Evolutionary conservation across 1,140 invertebrate species (phyloP), one percentile per base, ranked within the genome.

Genomic region (Ceratitis capitata): DNA sequence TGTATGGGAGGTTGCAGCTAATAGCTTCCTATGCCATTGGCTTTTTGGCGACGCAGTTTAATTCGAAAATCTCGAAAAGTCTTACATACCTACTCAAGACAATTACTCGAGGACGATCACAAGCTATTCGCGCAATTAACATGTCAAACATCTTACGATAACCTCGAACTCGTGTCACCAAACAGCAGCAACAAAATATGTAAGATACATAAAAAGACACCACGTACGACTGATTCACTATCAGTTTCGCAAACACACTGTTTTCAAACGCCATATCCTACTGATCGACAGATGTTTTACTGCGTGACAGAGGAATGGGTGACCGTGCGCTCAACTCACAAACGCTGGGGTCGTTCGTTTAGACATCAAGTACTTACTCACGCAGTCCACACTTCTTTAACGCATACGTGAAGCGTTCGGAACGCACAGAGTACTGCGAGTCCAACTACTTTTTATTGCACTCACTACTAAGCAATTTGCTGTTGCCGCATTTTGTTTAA

Each of bases 271-370:
- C 58, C 58, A 61, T 61, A 12, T 64, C 29, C 64, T 19, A 45
- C 69, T 26, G 69, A 78, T 78, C 69, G 69, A 78, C 69, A 78
- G 69, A n/a, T 78, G 69, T 78, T 78, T n/a, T n/a, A n/a, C n/a
- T 23, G 39, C 69, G 32, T 7, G 39, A 61, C 7, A 35, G 32
- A 69, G 9, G 61, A 4, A 35, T 19, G 32, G 61, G 6, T 19
- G 16, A 32, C 26, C 61, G 61, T 35, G 14, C 26, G 58, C 58
- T 32, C 26, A 61, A 32, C 58, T 61, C 9, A 12, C 26, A 61
- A 61, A 12, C 58, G 58, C 58, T 61, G 58, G 26, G 58, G 26
- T 10, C 23, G 10, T 47, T 47, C 14, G 14, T 47, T 1, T n/a
- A n/a, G n/a, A n/a, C n/a, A n/a, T n/a, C n/a, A n/a, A n/a, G n/a